These are phyloP conservation scores for Ephialtes manifestator DNA, from an alignment of 2,888 invertebrate species.

Conservation along the genomic window DNA sequence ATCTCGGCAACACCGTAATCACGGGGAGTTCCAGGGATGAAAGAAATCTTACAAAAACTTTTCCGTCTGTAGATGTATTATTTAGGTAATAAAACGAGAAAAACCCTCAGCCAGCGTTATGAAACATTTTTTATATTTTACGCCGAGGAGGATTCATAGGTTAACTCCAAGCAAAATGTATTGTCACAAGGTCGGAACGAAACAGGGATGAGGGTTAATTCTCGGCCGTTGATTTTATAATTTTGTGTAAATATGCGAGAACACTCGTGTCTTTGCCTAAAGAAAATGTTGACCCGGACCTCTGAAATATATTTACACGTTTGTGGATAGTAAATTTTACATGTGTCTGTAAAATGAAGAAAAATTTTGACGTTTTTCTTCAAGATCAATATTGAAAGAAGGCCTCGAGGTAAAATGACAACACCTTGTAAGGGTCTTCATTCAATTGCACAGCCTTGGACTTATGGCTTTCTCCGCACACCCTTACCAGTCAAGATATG, in stretches of 20 bases:
- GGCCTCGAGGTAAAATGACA: constrained; percentile 5
- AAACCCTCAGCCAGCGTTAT: constrained; percentile 29
- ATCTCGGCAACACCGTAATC: not conserved
- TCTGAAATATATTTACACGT: constrained; percentile 9
- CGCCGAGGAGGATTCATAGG: constrained; percentile 15
- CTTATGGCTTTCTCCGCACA: constrained; percentile 21
- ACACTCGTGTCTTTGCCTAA: constrained; percentile 20
- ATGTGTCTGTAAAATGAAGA: not conserved
- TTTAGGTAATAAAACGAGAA: constrained; percentile 18
- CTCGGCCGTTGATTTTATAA: constrained; percentile 37
- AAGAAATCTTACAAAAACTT: constrained; percentile 34
- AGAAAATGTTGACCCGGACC: constrained; percentile 19
- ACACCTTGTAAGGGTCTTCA: constrained; percentile 28
- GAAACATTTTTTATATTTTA: constrained; percentile 55
- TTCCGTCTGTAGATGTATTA: not conserved
- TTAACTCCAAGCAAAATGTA: constrained; percentile 37
- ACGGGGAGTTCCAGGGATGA: not conserved
- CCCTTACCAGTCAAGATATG: constrained; percentile 44
- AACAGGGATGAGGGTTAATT: constrained; percentile 30
- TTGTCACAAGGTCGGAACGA: constrained; percentile 27
- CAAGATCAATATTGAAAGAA: constrained; percentile 13
- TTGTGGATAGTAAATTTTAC: not conserved
- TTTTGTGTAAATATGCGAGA: constrained; percentile 58
- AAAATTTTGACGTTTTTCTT: constrained; percentile 20
- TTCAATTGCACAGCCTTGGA: constrained; percentile 47